Percentiles rank a stretch among this genome's conserved stretches.
These are phyloP conservation scores for Torymus tubicola DNA, from an alignment of 2,888 invertebrate species.

Conservation along the genomic window DNA sequence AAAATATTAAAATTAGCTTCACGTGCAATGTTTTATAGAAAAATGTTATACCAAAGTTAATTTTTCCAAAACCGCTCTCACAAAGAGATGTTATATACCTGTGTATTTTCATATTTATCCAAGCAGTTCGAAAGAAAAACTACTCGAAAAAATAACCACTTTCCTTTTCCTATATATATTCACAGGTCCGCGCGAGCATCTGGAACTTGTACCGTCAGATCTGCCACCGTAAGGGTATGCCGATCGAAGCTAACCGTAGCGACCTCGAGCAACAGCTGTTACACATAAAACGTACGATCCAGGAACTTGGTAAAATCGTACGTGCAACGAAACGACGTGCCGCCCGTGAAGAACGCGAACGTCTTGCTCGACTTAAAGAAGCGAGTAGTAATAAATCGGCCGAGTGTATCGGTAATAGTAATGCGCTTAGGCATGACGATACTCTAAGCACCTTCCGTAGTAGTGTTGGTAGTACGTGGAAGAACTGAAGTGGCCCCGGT, in stretches of 20 bases:
- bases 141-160: no score
- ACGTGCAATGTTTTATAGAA: no score
- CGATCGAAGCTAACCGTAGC: slow-evolving; percentile 72
- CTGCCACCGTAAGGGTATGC: slow-evolving; percentile 79
- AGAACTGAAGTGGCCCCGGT: neutral
- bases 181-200: slow-evolving; percentile 74
- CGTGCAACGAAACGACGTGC: slow-evolving; percentile 64
- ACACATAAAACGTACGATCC: slow-evolving; percentile 80
- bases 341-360: neutral
- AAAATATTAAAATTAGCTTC: no score
- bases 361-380: neutral
- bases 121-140: no score
- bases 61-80: no score
- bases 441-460: slow-evolving; percentile 29
- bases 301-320: slow-evolving; percentile 78
- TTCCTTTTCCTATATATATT: neutral
- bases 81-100: no score
- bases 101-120: no score
- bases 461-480: neutral
- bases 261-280: slow-evolving; percentile 82
- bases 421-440: neutral
- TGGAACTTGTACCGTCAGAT: slow-evolving; percentile 83
- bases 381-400: no score
- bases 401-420: no score
- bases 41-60: no score